A percentile compares a stretch with the other conserved stretches of the same genome.
Evolutionary conservation across 2,797 vertebrate genomes (phyloP).

Genomic region (Acestrorhynchus altus): DNA sequence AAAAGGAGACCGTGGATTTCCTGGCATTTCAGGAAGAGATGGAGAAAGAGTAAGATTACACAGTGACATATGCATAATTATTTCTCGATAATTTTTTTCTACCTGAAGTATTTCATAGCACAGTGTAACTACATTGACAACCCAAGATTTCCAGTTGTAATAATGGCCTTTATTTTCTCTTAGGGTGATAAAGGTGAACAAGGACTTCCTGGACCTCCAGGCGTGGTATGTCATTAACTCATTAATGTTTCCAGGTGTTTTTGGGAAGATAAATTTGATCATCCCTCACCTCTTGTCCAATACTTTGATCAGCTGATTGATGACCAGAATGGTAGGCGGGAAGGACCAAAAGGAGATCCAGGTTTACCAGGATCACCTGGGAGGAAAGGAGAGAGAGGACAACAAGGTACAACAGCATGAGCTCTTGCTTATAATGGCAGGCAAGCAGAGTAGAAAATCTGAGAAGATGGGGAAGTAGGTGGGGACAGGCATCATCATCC

Average conservation of each 20-base stretch:
- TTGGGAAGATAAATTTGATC: too few relatives aligned
- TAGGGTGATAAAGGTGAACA: conserved; percentile 90
- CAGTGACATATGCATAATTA: not conserved
- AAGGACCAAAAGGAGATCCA: conserved; percentile 90
- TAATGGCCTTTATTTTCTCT: conserved; percentile 1
- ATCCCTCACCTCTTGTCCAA: not conserved
- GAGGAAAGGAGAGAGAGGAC: conserved; percentile 88
- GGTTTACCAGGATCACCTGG: conserved; percentile 87
- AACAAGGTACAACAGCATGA: conserved; percentile 66
- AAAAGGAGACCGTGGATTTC: conserved; percentile 82
- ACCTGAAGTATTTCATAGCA: not conserved
- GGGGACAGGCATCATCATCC: not conserved
- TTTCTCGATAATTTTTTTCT: too few relatives aligned
- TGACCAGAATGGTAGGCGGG: conserved; percentile 53
- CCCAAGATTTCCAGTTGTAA: not conserved
- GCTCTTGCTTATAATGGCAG: too few relatives aligned
- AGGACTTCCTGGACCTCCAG: conserved; percentile 89
- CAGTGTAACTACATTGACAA: not conserved
- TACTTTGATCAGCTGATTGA: conserved; percentile 76
- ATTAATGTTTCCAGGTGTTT: too few relatives aligned
- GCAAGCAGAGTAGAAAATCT: too few relatives aligned
- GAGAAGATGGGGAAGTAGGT: too few relatives aligned
- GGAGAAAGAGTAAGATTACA: conserved; percentile 84
- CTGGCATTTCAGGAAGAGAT: conserved; percentile 84
- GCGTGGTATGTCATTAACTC: conserved; percentile 78